Conservation (phyloP, 2,113 vertebrate genomes). For the Pionites leucogaster region DNA sequence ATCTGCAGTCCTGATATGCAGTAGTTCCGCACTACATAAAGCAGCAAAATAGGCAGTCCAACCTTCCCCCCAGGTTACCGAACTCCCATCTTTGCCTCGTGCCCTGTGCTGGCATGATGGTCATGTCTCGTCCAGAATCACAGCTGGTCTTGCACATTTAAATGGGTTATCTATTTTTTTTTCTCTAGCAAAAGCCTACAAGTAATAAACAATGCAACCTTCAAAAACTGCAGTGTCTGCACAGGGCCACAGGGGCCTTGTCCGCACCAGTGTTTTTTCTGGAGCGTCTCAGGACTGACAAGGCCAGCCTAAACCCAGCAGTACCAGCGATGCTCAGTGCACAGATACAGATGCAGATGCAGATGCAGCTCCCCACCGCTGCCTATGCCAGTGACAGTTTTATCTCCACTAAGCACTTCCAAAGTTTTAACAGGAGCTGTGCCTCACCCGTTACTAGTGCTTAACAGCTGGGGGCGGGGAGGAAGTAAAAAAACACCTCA, state of each 20-base stretch:
- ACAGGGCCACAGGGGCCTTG: not conserved
- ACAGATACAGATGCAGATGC: not conserved
- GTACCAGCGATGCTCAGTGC: not conserved
- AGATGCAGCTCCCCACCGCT: not conserved
- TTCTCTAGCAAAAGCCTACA: not conserved
- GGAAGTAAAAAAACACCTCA: not conserved
- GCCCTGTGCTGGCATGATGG: not conserved
- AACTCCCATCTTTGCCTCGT: not conserved
- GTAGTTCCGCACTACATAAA: not conserved
- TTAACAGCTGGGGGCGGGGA: not conserved
- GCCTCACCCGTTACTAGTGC: not conserved
- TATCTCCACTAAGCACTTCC: not conserved
- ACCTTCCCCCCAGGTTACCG: fast-evolving
- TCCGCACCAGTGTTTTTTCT: not conserved
- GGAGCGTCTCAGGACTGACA: not conserved
- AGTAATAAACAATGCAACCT: not conserved
- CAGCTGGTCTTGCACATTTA: not conserved
- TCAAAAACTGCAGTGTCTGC: not conserved
- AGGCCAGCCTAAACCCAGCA: not conserved
- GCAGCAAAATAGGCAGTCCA: not conserved
- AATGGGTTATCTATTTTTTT: not conserved
- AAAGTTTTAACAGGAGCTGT: not conserved
- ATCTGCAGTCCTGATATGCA: not conserved
- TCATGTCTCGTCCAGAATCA: not conserved
- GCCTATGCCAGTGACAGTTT: not conserved